Base-by-base conservation (phyloP, 2,797 vertebrate genomes). In the Catamblyrhynchus diadema region DNA sequence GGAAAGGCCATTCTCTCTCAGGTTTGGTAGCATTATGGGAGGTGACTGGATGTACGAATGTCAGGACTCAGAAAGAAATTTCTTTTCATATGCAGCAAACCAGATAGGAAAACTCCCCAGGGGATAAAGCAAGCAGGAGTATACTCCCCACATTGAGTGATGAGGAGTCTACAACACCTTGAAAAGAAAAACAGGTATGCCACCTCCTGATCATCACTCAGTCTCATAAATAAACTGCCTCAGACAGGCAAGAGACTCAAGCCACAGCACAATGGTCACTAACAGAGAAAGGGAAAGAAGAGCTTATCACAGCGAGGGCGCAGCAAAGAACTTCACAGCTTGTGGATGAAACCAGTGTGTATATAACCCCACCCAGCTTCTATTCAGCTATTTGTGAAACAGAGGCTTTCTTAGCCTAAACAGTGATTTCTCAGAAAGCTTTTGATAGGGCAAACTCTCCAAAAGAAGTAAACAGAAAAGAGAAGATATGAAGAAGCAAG, bases 71-170 rank as follows among this genome's bases (percentile, higher is more conserved):
- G 74, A 92, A 89, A 89, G 44, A 33, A 78, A 61, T 94, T 95
- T 95, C 47, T 96, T 56, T 94, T 88, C 61, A 32, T 51, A 56
- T n/a, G 69, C 81, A 85, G 44, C 74, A 87, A 95, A 94, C 48
- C 45, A 89, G 82, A 80, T 6, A 21, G 30, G 59, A 66, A 88
- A 92, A 69, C 66, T 47, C 1, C 6, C 25, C 9, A 64, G 45
- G 67, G 86, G 33, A 85, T 72, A 95, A 94, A 93, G 57, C 84
- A 75, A 91, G 60, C 48, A 94, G 84, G 85, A 85, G 54, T 39
- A 82, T 21, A 74, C 53, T 81, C 27, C 37, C 8, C 41, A 51
- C 12, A n/a, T 56, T 77, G 33, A 42, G 59, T 57, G 75, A 91
- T 73, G 85, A 81, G 35, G 28, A 41, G 2, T n/a, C 28, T 18